Base-by-base conservation (phyloP, 2,113 vertebrate species). In the Amazona guildingii region DNA sequence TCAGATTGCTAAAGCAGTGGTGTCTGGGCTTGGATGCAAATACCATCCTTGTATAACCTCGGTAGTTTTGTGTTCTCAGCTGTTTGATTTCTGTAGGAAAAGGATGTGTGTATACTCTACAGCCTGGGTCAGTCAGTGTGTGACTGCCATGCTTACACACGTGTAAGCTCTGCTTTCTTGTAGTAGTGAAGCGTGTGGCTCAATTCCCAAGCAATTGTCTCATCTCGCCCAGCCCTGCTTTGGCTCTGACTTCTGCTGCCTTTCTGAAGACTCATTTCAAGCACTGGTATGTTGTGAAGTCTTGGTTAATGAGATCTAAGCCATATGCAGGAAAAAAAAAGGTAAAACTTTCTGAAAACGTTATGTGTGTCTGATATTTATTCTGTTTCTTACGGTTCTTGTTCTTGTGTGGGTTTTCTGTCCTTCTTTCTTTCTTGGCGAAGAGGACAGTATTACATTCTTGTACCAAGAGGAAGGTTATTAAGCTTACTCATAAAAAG, bases 401-500 rank as follows among this genome's bases (percentile, higher is more conserved):
- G 12, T 69, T n/a, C 4, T 75, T 75, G 27, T 82, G 66, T 83
- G 69, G 24, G 31, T 61, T 86, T 94, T 92, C 48, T 73, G 46
- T 76, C n/a, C n/a, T 70, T 76, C 31, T 70, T 76, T 86, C 3
- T 72, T 94, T 74, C 82, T 85, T 95, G 87, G 84, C 93, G 94
- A 87, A 68, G 67, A 94, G 62, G 72, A 44, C 17, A 73, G 20
- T 44, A 80, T 66, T 91, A 49, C 62, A 49, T 92, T 95, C 83
- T 79, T 88, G 11, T 96, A 87, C 54, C 57, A 75, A 84, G 80
- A 92, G 83, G 86, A 95, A 93, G 83, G 48, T 29, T 88, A 92
- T 93, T 90, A 92, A 83, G 66, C 83, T 82, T 86, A 87, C 66
- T 96, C 80, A 86, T 96, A 95, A 96, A 94, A 95, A 82, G 79